A percentile compares a stretch with the other conserved stretches of the same genome.
phyloP scores from a whole-genome alignment of 2,888 invertebrate species.

The Epinotia nisella region DNA sequence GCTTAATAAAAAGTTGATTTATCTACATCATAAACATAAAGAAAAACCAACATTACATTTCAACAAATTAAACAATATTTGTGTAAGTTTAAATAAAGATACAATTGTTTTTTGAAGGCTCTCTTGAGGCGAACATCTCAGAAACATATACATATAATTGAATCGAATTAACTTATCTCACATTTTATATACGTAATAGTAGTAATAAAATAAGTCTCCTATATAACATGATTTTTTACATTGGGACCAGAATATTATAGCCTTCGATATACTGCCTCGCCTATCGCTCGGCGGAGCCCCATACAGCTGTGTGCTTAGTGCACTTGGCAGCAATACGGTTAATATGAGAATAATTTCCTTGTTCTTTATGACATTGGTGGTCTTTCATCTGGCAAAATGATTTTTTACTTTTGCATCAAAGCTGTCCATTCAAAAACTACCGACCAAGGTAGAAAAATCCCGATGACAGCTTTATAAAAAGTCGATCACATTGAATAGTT shows the following conservation, averaged over 20 bases:
- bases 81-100: too few relatives aligned
- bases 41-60: too few relatives aligned
- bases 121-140: constrained; percentile 3
- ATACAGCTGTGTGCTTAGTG: not conserved
- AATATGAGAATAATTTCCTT: not conserved
- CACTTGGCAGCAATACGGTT: not conserved
- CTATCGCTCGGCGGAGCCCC: not conserved
- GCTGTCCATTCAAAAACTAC: too few relatives aligned
- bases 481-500: too few relatives aligned
- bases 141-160: not conserved
- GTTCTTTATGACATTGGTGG: not conserved
- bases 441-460: too few relatives aligned
- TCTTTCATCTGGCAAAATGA: not conserved
- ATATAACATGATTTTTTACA: not conserved
- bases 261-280: constrained; percentile 1
- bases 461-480: too few relatives aligned
- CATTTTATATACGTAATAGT: not conserved
- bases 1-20: too few relatives aligned
- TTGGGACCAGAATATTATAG: not conserved
- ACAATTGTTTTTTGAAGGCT: not conserved
- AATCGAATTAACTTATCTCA: not conserved
- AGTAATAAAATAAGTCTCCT: not conserved
- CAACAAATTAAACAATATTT: too few relatives aligned
- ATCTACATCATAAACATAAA: too few relatives aligned
- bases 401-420: too few relatives aligned